A percentile compares a stretch with the other conserved stretches of the same genome.
These are phyloP conservation scores for Pteria penguin DNA, from an alignment of 2,888 invertebrate species.

Conservation along the genomic window DNA sequence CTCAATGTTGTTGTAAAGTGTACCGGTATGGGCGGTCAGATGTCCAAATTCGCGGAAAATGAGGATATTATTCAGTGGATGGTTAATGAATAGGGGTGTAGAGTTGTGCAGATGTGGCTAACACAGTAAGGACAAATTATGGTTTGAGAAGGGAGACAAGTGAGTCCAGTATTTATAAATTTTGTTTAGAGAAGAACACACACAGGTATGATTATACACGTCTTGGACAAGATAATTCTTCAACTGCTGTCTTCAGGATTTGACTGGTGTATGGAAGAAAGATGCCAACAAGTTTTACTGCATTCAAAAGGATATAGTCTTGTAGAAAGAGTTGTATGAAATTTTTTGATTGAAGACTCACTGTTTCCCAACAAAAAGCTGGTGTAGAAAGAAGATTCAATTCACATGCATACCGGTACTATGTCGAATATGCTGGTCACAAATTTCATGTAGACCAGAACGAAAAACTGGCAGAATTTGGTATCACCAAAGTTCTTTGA, in stretches of 20 bases:
- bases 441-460: conserved; percentile 16
- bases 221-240: not conserved
- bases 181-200: conserved; percentile 5
- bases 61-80: not conserved
- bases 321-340: conserved; percentile 7
- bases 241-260: not conserved
- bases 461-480: conserved; percentile 7
- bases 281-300: not conserved
- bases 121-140: not conserved
- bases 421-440: conserved; percentile 9
- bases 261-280: conserved; percentile 7
- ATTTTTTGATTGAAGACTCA: not conserved
- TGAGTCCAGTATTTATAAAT: conserved; percentile 18
- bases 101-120: not conserved
- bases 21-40: too few species aligned
- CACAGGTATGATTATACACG: conserved; percentile 17
- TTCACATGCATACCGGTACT: conserved; percentile 4
- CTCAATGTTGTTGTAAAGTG: not conserved
- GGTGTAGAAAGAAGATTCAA: conserved; percentile 1
- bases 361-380: not conserved
- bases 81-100: not conserved
- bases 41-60: too few species aligned
- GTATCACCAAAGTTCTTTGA: conserved; percentile 1
- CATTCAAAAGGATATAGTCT: conserved; percentile 1
- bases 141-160: conserved; percentile 3